Evolutionary conservation across 1,140 invertebrate genomes (phyloP).

Genomic region (Grapholita molesta): DNA sequence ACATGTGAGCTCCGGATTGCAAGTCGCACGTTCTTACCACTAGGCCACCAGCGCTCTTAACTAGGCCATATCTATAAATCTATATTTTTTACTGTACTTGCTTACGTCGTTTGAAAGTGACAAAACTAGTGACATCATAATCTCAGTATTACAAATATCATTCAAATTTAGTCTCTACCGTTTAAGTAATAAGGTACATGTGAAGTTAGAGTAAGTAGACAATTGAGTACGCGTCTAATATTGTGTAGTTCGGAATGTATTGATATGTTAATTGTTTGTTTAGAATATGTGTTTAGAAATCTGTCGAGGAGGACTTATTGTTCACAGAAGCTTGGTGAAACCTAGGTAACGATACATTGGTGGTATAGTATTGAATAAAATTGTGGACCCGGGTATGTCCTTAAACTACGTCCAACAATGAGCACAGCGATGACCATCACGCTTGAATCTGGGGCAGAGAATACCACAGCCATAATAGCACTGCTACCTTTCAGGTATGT

Average conservation of each 20-base stretch:
- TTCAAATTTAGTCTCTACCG: neutral
- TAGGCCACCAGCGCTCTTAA: too few relatives aligned
- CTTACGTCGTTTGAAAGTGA: neutral
- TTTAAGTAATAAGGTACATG: neutral
- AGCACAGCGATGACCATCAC: too few relatives aligned
- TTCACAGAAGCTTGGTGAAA: neutral
- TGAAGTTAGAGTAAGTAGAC: neutral
- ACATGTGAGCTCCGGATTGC: too few relatives aligned
- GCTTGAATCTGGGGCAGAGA: too few relatives aligned
- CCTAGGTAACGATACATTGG: neutral
- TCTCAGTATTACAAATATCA: neutral
- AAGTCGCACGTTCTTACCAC: too few relatives aligned
- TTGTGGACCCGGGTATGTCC: too few relatives aligned
- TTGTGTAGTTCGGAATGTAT: constrained; percentile 11
- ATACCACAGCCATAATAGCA: too few relatives aligned
- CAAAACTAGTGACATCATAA: neutral
- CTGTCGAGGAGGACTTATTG: neutral
- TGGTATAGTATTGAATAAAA: too few relatives aligned
- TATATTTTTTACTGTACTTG: too few relatives aligned
- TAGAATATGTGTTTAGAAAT: constrained; percentile 11
- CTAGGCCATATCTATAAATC: too few relatives aligned
- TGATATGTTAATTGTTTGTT: constrained; percentile 14
- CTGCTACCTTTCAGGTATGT: too few relatives aligned
- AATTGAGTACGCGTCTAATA: neutral
- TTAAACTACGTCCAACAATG: too few relatives aligned